Percentiles rank a stretch among this genome's conserved stretches.
Evolutionary conservation across 2,888 invertebrate species (phyloP).

Genomic region (Dasysyrphus albostriatus): DNA sequence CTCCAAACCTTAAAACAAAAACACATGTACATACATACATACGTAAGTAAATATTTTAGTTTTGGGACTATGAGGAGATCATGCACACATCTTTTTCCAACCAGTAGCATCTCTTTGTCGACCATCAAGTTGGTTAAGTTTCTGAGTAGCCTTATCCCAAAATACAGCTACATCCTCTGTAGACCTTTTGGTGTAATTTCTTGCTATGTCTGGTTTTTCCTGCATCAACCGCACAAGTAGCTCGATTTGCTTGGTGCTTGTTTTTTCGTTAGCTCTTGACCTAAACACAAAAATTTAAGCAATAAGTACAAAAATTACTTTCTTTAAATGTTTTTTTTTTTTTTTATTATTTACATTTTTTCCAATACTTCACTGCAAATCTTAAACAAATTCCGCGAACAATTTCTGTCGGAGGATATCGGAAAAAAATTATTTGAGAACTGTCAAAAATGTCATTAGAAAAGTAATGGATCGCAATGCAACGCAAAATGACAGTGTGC

Average conservation of each 20-base stretch:
- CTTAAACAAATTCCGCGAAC: too few relatives aligned
- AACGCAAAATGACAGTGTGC: too few relatives aligned
- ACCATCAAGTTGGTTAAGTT: not conserved
- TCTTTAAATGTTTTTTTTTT: not conserved
- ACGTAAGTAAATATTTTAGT: not conserved
- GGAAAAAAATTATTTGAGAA: too few relatives aligned
- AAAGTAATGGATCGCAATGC: too few relatives aligned
- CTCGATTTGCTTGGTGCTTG: not conserved
- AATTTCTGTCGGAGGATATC: too few relatives aligned
- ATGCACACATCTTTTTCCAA: not conserved
- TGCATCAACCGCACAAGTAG: not conserved
- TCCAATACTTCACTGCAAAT: too few relatives aligned
- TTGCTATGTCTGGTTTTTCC: not conserved
- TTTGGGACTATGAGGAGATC: too few relatives aligned
- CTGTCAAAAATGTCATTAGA: too few relatives aligned
- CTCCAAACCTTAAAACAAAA: not conserved
- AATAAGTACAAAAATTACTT: not conserved
- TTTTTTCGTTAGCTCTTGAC: not conserved
- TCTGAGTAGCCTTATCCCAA: not conserved
- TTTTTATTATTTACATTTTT: not conserved
- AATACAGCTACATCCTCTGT: not conserved
- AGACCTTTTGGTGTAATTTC: not conserved
- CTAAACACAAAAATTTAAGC: not conserved
- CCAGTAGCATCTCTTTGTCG: not conserved
- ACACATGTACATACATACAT: too few relatives aligned